Conservation (phyloP, 2,797 vertebrate genomes). For the Menidia menidia region DNA sequence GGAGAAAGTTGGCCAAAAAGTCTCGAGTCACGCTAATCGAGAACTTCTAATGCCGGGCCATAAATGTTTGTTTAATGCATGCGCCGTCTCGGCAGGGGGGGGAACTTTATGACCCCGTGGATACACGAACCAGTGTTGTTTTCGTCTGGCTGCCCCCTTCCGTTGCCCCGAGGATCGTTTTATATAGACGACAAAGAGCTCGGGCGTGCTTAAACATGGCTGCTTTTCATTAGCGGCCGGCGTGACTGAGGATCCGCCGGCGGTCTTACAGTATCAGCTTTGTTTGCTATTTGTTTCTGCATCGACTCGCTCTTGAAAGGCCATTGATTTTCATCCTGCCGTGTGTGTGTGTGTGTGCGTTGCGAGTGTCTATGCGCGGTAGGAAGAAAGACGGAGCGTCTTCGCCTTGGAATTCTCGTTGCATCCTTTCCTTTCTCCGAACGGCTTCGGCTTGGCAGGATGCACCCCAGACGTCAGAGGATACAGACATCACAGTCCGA, state of each 20-base stretch:
- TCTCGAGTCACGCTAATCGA: slow-evolving; percentile 55
- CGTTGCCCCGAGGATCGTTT: slow-evolving; percentile 34
- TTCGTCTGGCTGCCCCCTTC: slow-evolving; percentile 27
- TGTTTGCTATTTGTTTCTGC: slow-evolving; percentile 72
- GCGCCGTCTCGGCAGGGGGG: background rate
- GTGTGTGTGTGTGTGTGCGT: slow-evolving; percentile 11
- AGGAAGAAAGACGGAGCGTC: slow-evolving; percentile 49
- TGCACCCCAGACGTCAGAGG: slow-evolving; percentile 46
- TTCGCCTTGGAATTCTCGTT: slow-evolving; percentile 64
- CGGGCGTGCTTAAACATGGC: slow-evolving; percentile 42
- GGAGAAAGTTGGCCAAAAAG: slow-evolving; percentile 40
- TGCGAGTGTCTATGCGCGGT: slow-evolving; percentile 4
- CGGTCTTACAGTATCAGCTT: slow-evolving; percentile 59
- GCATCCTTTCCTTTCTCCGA: slow-evolving; percentile 67
- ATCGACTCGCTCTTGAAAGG: slow-evolving; percentile 75
- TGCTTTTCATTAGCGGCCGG: slow-evolving; percentile 55
- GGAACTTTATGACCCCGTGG: background rate
- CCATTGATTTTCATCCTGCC: slow-evolving; percentile 73
- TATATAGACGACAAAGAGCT: slow-evolving; percentile 33
- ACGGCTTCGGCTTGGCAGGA: slow-evolving; percentile 50
- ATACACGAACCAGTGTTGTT: slow-evolving; percentile 5
- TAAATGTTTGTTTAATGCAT: slow-evolving; percentile 9
- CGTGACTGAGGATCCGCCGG: slow-evolving; percentile 44
- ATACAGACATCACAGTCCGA: slow-evolving; percentile 63
- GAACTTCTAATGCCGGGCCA: slow-evolving; percentile 2